Evolutionary conservation across 2,888 invertebrate genomes (phyloP).

Genomic region (Autographa pulchrina): DNA sequence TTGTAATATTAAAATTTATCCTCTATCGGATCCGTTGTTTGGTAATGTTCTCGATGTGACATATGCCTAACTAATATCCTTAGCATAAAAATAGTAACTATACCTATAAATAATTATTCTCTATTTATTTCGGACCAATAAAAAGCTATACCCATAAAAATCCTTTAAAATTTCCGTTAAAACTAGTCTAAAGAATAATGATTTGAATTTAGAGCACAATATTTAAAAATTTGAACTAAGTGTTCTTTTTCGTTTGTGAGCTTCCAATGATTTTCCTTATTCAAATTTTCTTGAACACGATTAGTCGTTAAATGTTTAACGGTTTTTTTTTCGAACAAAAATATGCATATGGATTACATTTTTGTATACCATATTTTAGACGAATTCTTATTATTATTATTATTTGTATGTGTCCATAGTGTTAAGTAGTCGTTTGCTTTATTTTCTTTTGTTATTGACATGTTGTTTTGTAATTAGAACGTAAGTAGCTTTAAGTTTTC

Average conservation of each 20-base stretch:
- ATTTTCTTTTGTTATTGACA: constrained; percentile 51
- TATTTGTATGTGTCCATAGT: constrained; percentile 41
- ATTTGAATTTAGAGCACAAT: constrained; percentile 27
- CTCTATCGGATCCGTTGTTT: constrained; percentile 61
- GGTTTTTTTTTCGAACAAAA: constrained; percentile 32
- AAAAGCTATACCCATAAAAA: constrained; percentile 20
- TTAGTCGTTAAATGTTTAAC: constrained; percentile 13
- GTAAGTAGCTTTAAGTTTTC: constrained; percentile 46
- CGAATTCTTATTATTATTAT: constrained; percentile 43
- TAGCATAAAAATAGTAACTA: constrained; percentile 37
- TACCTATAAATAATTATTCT: constrained; percentile 32
- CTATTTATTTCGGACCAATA: constrained; percentile 54
- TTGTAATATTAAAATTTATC: constrained; percentile 74
- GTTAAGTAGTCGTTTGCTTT: constrained; percentile 47
- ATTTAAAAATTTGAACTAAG: constrained; percentile 18
- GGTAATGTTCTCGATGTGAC: constrained; percentile 59
- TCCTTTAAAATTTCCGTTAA: constrained; percentile 17
- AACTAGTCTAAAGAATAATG: constrained; percentile 37
- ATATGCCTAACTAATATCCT: constrained; percentile 56
- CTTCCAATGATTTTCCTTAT: constrained; percentile 14
- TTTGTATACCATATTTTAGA: constrained; percentile 30
- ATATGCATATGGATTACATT: constrained; percentile 12
- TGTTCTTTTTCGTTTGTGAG: too few species aligned
- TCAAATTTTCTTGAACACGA: constrained; percentile 14
- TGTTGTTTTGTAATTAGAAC: constrained; percentile 57